A percentile compares a stretch with the other conserved stretches of the same genome.
Conservation (phyloP, 37 sponge, comb jelly and placozoan species). For the Ianthella basta region DNA sequence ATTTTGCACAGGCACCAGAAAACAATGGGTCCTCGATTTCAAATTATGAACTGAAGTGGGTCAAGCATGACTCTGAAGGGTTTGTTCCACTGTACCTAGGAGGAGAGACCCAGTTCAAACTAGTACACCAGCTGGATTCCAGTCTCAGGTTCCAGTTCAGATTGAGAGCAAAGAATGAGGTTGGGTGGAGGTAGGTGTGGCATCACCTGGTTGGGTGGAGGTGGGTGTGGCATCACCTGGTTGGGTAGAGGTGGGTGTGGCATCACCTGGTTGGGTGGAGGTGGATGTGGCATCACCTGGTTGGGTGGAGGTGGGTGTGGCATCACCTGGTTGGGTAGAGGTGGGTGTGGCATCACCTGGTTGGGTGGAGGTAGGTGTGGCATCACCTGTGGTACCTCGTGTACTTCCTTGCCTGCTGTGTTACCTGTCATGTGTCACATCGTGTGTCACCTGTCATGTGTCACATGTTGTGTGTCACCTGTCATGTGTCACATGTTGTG, state of each 20-base stretch:
- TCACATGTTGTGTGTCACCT: neutral
- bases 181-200: slow-evolving; percentile 1
- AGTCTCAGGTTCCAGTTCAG: slow-evolving; percentile 43
- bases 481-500: neutral
- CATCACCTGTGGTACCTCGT: too few relatives aligned
- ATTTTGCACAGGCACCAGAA: slow-evolving; percentile 35
- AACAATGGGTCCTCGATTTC: slow-evolving; percentile 72
- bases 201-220: neutral
- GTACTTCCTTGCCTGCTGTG: too few relatives aligned
- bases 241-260: neutral
- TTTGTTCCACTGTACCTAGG: slow-evolving; percentile 40
- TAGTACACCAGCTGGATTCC: slow-evolving; percentile 34
- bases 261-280: too few relatives aligned
- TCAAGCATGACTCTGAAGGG: slow-evolving; percentile 22
- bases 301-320: too few relatives aligned
- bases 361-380: slow-evolving; percentile 1
- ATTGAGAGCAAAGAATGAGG: slow-evolving; percentile 37
- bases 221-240: neutral
- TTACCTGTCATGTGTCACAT: neutral
- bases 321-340: too few relatives aligned
- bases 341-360: too few relatives aligned
- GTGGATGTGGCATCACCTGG: too few relatives aligned
- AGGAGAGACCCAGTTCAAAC: slow-evolving; percentile 58
- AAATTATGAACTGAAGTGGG: slow-evolving; percentile 70
- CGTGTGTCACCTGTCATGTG: neutral